These are phyloP conservation scores for Anoura caudifer DNA, from an alignment of 2,113 vertebrate genomes.

Conservation along the genomic window DNA sequence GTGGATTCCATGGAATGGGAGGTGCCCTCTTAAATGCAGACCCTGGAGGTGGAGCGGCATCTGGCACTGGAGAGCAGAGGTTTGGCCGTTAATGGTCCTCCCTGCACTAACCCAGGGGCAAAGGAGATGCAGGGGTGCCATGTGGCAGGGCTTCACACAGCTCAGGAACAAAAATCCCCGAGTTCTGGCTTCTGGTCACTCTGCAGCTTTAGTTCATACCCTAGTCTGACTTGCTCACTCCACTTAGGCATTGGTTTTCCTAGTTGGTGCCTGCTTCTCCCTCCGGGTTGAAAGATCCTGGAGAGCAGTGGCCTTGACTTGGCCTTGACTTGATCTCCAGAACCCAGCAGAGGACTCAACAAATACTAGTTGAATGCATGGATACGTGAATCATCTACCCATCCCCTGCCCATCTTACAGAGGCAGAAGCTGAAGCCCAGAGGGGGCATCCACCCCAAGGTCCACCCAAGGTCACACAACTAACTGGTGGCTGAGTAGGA, in stretches of 20 bases:
- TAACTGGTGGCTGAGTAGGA: not conserved
- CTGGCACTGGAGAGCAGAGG: too few species aligned
- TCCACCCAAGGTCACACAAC: not conserved
- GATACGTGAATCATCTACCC: not conserved
- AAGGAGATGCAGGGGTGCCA: not conserved
- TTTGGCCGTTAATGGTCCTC: not conserved
- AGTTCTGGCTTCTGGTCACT: not conserved
- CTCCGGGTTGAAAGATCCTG: not conserved
- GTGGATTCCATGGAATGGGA: too few species aligned
- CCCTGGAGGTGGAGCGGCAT: not conserved
- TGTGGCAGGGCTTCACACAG: not conserved
- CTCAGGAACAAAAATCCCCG: not conserved
- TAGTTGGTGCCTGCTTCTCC: not conserved
- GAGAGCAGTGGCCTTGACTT: not conserved
- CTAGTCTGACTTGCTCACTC: not conserved
- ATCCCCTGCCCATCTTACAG: rapidly evolving
- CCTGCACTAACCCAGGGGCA: not conserved
- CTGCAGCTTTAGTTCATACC: rapidly evolving
- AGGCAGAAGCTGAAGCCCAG: not conserved
- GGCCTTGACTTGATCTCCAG: not conserved
- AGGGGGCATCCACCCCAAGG: not conserved
- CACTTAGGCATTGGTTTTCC: not conserved
- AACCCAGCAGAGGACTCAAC: not conserved
- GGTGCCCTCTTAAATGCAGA: not conserved
- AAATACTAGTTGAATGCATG: not conserved